Base-by-base conservation (phyloP, 1,140 invertebrate species). In the Atta cephalotes region DNA sequence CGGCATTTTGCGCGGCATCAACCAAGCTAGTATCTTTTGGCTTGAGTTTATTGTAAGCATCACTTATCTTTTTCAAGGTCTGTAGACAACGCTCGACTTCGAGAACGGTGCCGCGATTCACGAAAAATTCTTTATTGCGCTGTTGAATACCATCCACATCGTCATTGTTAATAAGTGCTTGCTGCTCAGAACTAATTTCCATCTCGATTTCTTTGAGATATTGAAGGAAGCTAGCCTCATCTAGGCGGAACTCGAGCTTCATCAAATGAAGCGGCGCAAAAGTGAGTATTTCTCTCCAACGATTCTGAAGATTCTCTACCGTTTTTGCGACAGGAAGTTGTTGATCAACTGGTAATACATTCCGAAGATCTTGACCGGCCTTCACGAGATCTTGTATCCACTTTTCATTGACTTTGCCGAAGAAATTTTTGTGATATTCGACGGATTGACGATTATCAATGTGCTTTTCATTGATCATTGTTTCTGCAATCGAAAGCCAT, bases 191-290 rank as follows among this genome's bases (percentile, higher is more conserved):
- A 85, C 96, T 97, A n/a, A 99, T 96, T 93, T 99, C 98, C 92
- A 97, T 97, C 93, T 99, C 98, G 79, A 99, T 97, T 89, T 98
- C 98, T 91, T 98, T 98, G 49, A 99, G 95, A 86, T 97, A 97
- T 80, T 98, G 97, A 76, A 97, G 96, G 94, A 99, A 99, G 2
- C 97, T 97, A 18, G 97, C 96, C 94, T 99, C 98, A 85, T 98
- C 97, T 6, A 98, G 93, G 18, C 97, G 95, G 94, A 99, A 99
- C 94, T 99, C 98, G n/a, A 99, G 95, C 88, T 97, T 96, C 95
- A 98, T 97, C 35, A 99, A 95, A 95, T 98, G 98, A 31, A 98
- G 95, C 0, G 98, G 98, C 0, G 98, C 98, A 87, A 97, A 96
- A 16, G 96, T 96, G 14, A 98, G 95, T 9, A 98, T 96, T 84